Evolutionary conservation across 1,140 invertebrate genomes (phyloP).

Genomic region (Scaptomyza montana): DNA sequence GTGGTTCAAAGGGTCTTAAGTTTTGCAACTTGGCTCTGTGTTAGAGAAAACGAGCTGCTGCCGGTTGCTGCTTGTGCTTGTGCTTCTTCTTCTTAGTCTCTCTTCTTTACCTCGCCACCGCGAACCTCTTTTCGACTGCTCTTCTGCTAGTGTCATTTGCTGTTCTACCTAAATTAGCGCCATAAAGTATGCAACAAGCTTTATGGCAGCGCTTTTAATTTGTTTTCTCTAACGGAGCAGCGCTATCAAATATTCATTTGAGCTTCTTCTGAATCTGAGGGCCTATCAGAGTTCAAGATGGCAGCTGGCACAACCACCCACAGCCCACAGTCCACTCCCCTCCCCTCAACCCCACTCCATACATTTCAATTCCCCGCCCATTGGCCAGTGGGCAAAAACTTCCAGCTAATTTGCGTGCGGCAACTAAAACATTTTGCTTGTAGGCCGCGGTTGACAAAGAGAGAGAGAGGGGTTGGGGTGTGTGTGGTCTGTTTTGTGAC

Average conservation of each 20-base stretch:
- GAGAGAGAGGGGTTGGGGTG: background rate
- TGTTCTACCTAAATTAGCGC: conserved; percentile 69
- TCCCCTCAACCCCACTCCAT: too few relatives aligned
- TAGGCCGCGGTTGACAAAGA: conserved; percentile 30
- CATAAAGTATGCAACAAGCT: conserved; percentile 81
- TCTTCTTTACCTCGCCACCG: too few relatives aligned
- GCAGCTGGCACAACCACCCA: conserved; percentile 9
- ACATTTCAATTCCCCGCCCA: background rate
- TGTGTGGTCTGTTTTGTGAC: conserved; percentile 19
- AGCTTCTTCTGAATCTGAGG: conserved; percentile 28
- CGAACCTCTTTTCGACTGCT: background rate
- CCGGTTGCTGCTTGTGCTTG: too few relatives aligned
- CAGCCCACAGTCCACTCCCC: too few relatives aligned
- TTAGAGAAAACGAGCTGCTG: conserved; percentile 18
- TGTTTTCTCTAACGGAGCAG: conserved; percentile 57
- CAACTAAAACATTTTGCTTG: conserved; percentile 72
- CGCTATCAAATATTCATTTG: conserved; percentile 77
- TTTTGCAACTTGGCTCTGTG: conserved; percentile 51
- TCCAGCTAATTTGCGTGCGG: conserved; percentile 72
- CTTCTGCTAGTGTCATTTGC: conserved; percentile 26
- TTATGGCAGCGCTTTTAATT: conserved; percentile 67
- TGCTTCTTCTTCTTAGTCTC: too few relatives aligned
- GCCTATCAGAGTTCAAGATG: conserved; percentile 52
- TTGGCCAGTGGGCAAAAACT: conserved; percentile 57
- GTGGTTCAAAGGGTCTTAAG: conserved; percentile 40